Evolutionary conservation across 2,113 vertebrate species (phyloP).

Genomic region (Dicrurus megarhynchus): DNA sequence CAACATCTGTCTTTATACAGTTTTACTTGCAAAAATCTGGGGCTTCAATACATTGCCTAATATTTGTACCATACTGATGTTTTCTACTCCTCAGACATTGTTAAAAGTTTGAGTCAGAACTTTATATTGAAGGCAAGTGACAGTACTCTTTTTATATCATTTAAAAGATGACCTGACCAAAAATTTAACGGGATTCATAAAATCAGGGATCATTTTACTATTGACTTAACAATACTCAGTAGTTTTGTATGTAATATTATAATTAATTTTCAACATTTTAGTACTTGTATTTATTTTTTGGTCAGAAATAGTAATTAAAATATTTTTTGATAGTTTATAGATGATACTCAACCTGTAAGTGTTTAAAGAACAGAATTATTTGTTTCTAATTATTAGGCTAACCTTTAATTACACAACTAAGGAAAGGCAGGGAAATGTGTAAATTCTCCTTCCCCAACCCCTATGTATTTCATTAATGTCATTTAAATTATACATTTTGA

Average conservation of each 20-base stretch:
- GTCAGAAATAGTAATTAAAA: conserved; percentile 84
- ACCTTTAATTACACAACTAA: conserved; percentile 75
- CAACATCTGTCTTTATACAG: conserved; percentile 70
- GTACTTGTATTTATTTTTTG: conserved; percentile 84
- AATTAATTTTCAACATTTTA: conserved; percentile 84
- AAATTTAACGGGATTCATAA: conserved; percentile 80
- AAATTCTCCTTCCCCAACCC: conserved; percentile 70
- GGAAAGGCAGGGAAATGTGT: conserved; percentile 82
- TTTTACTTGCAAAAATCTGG: conserved; percentile 70
- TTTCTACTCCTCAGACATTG: conserved; percentile 76
- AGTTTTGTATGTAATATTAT: conserved; percentile 84
- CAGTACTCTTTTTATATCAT: conserved; percentile 77
- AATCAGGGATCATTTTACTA: conserved; percentile 87
- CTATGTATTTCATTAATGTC: conserved; percentile 67
- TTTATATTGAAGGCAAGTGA: conserved; percentile 76
- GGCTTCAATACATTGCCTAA: conserved; percentile 64
- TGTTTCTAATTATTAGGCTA: conserved; percentile 79
- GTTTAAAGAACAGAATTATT: conserved; percentile 76
- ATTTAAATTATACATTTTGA: conserved; percentile 76
- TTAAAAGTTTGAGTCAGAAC: conserved; percentile 72
- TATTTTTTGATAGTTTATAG: conserved; percentile 86
- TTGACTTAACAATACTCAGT: conserved; percentile 82
- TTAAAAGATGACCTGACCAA: conserved; percentile 83
- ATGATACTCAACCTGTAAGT: conserved; percentile 76
- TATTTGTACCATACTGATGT: conserved; percentile 70